Evolutionary conservation across 2,113 vertebrate species (phyloP).

Genomic region (Clarias macrocephalus): DNA sequence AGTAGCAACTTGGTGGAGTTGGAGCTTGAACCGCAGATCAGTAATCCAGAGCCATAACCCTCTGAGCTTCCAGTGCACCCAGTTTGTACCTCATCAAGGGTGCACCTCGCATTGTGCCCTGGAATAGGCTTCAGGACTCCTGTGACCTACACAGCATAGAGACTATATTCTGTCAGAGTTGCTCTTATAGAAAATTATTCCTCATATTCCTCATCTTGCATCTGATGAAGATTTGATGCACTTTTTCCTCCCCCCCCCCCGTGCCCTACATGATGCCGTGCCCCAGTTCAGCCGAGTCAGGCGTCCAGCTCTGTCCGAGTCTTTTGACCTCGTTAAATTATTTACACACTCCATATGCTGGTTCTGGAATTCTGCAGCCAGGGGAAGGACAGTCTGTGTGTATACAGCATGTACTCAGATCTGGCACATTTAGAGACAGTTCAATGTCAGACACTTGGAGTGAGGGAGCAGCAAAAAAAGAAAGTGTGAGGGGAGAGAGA

Average conservation of each 20-base stretch:
- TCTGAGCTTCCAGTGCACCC: no score
- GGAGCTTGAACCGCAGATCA: no score
- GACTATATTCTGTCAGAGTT: background rate
- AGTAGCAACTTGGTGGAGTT: no score
- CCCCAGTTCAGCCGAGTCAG: slow-evolving; percentile 36
- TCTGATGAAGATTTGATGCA: background rate
- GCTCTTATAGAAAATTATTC: background rate
- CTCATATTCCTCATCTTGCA: background rate
- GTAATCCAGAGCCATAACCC: no score
- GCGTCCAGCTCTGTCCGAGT: slow-evolving; percentile 40
- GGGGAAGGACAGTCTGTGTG: slow-evolving; percentile 62
- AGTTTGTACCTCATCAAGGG: no score
- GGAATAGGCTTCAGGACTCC: no score
- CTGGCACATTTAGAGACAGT: slow-evolving; percentile 53
- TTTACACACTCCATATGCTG: slow-evolving; percentile 75
- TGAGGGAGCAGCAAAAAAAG: slow-evolving; percentile 59
- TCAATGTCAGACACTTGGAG: slow-evolving; percentile 64
- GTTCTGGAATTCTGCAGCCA: slow-evolving; percentile 63
- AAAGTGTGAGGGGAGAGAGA: slow-evolving; percentile 71
- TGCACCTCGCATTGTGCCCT: no score
- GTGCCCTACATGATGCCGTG: slow-evolving; percentile 25
- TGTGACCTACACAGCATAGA: no score
- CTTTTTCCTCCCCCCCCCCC: background rate
- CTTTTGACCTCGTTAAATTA: slow-evolving; percentile 77
- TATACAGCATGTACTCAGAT: slow-evolving; percentile 41